These are phyloP conservation scores for Meganola albula DNA, from an alignment of 2,888 invertebrate species.

Conservation along the genomic window DNA sequence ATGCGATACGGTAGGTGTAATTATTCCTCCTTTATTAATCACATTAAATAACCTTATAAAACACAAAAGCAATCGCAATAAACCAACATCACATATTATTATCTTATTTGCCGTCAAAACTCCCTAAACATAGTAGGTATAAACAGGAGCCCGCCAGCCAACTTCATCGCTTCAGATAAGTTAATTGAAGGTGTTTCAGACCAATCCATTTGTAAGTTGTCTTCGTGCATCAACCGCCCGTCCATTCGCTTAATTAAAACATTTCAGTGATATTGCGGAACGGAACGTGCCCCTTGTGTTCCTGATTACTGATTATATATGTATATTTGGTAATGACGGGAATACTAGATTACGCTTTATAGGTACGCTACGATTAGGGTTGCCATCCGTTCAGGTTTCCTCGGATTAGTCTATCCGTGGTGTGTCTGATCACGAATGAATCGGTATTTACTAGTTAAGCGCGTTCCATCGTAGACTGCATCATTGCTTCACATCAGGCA, in stretches of 20 bases:
- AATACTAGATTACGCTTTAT: constrained; percentile 21
- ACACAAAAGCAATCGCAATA: constrained; percentile 4
- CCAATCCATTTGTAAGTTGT: constrained; percentile 66
- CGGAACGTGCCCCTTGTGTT: constrained; percentile 32
- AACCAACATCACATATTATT: constrained; percentile 3
- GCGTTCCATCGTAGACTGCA: no score
- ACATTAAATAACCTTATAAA: no score
- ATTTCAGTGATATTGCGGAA: constrained; percentile 37
- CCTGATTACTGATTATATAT: constrained; percentile 28
- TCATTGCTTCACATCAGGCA: no score
- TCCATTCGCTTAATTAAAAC: constrained; percentile 71
- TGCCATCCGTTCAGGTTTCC: no score
- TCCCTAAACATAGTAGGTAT: background rate
- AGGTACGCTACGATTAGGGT: constrained; percentile 18
- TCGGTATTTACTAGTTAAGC: no score
- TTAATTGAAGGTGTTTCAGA: constrained; percentile 51
- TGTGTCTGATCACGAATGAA: no score
- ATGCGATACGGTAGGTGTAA: no score
- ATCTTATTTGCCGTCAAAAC: constrained; percentile 8
- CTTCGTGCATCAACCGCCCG: constrained; percentile 34
- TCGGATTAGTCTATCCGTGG: no score
- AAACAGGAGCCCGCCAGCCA: constrained; percentile 19
- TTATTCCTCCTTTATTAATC: no score
- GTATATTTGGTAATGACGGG: constrained; percentile 17
- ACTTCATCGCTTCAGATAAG: constrained; percentile 38